These are phyloP conservation scores for Gallinago jamesoni DNA, from an alignment of 2,113 vertebrate species.

Conservation along the genomic window DNA sequence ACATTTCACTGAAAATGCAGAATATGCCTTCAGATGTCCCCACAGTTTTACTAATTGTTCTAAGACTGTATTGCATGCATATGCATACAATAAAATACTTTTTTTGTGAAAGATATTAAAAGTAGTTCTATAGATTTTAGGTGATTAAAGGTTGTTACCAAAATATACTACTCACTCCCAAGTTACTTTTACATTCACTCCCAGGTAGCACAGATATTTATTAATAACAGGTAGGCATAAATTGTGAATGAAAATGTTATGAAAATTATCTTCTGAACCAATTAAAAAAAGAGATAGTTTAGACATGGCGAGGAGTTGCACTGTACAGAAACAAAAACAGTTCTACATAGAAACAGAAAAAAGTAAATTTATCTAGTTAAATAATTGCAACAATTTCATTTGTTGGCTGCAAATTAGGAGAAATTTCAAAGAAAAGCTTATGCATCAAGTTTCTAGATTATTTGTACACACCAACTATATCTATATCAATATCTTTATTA, in stretches of 20 bases:
- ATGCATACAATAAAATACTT: not conserved
- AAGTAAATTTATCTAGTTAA: not conserved
- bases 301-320: not conserved
- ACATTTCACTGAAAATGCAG: slow-evolving; percentile 5
- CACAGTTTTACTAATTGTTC: not conserved
- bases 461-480: not conserved
- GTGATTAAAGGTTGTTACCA: not conserved
- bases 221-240: not conserved
- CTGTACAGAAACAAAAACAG: not conserved
- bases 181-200: not conserved
- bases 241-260: not conserved
- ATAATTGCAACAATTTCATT: not conserved
- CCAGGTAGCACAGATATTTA: not conserved
- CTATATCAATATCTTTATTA: not conserved
- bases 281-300: not conserved
- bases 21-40: slow-evolving; percentile 25
- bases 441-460: not conserved
- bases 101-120: not conserved
- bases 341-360: not conserved
- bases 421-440: not conserved
- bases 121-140: not conserved
- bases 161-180: not conserved
- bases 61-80: not conserved
- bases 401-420: not conserved
- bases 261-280: not conserved